These are phyloP conservation scores for Acanthiza pusilla DNA, from an alignment of 2,797 vertebrate genomes.

Conservation along the genomic window DNA sequence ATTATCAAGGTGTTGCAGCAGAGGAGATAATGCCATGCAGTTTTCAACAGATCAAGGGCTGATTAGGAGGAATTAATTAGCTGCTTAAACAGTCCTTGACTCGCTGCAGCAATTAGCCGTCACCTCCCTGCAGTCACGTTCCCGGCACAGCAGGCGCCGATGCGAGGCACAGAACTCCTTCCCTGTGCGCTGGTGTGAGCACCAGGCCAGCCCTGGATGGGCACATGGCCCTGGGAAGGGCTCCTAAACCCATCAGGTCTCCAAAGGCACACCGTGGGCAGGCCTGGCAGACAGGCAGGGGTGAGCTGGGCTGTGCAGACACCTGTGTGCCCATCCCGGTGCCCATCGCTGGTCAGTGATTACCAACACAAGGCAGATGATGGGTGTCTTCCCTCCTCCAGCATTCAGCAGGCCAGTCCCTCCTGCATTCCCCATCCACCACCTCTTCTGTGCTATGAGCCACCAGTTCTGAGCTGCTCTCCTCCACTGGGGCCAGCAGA, in stretches of 20 bases:
- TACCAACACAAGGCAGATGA: accelerated
- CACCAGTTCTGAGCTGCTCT: background rate
- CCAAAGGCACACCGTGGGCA: background rate
- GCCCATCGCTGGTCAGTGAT: accelerated
- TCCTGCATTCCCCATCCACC: background rate
- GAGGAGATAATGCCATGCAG: conserved; percentile 64
- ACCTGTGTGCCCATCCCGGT: background rate
- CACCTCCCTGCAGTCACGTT: conserved; percentile 39
- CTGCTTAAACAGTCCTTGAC: conserved; percentile 63
- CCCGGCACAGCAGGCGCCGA: background rate
- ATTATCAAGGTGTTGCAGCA: conserved; percentile 64
- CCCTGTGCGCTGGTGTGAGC: background rate
- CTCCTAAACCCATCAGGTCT: background rate
- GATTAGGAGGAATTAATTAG: conserved; percentile 73
- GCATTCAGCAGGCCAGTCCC: background rate
- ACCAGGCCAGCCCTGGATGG: background rate
- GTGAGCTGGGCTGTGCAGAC: background rate
- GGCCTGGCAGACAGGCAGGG: background rate
- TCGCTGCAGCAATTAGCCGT: conserved; percentile 51
- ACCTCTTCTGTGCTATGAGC: background rate
- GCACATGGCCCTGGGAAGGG: background rate
- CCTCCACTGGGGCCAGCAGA: background rate
- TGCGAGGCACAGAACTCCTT: background rate
- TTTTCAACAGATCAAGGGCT: conserved; percentile 56
- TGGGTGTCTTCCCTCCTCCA: background rate